phyloP scores from a whole-genome alignment of 1,140 invertebrate species.

The Diorhabda carinulata region DNA sequence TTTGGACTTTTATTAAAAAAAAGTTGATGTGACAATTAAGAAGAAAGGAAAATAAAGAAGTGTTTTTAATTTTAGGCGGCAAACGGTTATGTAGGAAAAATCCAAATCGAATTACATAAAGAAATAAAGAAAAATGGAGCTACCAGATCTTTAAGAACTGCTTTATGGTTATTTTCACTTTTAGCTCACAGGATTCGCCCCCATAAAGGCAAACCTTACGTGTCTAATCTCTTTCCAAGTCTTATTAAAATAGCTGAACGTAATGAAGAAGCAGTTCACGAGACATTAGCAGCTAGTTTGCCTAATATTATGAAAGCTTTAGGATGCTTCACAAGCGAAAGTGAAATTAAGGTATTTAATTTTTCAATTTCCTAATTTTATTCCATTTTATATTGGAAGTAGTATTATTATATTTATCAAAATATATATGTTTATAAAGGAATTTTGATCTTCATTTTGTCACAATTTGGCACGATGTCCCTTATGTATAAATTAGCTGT shows the following conservation, averaged over 20 bases:
- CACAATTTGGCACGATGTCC: not conserved
- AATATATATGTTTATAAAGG: not conserved
- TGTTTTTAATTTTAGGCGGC: slow-evolving; percentile 33
- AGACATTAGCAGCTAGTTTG: slow-evolving; percentile 65
- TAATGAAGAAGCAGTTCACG: slow-evolving; percentile 69
- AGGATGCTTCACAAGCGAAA: slow-evolving; percentile 69
- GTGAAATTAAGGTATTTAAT: slow-evolving; percentile 66
- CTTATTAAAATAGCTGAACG: slow-evolving; percentile 63
- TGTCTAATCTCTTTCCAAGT: slow-evolving; percentile 69
- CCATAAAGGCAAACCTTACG: slow-evolving; percentile 72
- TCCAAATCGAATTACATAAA: slow-evolving; percentile 75
- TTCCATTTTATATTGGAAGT: too few species aligned
- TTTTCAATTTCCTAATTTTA: too few species aligned
- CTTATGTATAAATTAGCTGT: too few species aligned
- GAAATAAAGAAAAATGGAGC: slow-evolving; percentile 76
- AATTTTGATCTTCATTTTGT: slow-evolving; percentile 7
- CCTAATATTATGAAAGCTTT: slow-evolving; percentile 66
- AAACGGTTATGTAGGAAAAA: slow-evolving; percentile 60
- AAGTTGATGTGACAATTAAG: too few species aligned
- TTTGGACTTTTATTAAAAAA: too few species aligned
- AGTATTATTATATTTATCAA: too few species aligned
- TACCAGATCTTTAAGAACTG: slow-evolving; percentile 64
- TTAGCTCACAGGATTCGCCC: slow-evolving; percentile 65
- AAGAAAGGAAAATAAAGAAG: too few species aligned
- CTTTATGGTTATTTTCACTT: slow-evolving; percentile 72